Evolutionary conservation across 2,797 vertebrate species (phyloP), one percentile per base, ranked within the genome.

Genomic region (Xiphophorus birchmanni): DNA sequence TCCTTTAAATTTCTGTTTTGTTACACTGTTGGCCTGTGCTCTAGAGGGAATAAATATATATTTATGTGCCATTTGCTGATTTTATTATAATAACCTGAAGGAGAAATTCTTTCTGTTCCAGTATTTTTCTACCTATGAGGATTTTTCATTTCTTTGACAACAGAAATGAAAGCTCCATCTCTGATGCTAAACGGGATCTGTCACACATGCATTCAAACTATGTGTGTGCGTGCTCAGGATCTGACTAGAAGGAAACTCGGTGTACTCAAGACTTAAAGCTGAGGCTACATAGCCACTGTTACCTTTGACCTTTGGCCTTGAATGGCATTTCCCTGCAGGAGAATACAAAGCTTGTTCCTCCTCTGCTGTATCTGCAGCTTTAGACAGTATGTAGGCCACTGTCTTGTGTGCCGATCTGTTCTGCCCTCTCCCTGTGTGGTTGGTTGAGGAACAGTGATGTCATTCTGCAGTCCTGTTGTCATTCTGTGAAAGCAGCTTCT

Each of bases 401-500:
- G 76, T 73, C 1, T 71, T 80, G 73, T 83, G 81, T 63, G 77
- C 73, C 65, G 74, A 82, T 83, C 80, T 81, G 82, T 81, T 79
- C 85, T 44, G 77, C 81, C 83, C 79, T 78, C 84, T 82, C 48
- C 42, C 17, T 76, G 77, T 80, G 65, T 56, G 48, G 80, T 76
- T 78, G 77, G 80, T 75, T 74, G 76, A 79, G 80, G 76, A 89
- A 82, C 82, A 75, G 82, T 92, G 92, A 93, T 91, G 92, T 93
- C 92, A 92, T 91, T 84, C 87, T 94, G 90, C 91, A 83, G 91
- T 82, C 81, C 83, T 74, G 83, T 86, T 93, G 83, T 85, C 87
- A 79, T 88, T 85, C 84, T 75, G 67, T 85, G 82, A 86, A 82
- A 82, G 87, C 83, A 73, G 78, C 86, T 88, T 77, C 76, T 80